Evolutionary conservation across 64 coral and sea anemone species (phyloP), one percentile per base, ranked within the genome.

Genomic region (Anthopleura sola): DNA sequence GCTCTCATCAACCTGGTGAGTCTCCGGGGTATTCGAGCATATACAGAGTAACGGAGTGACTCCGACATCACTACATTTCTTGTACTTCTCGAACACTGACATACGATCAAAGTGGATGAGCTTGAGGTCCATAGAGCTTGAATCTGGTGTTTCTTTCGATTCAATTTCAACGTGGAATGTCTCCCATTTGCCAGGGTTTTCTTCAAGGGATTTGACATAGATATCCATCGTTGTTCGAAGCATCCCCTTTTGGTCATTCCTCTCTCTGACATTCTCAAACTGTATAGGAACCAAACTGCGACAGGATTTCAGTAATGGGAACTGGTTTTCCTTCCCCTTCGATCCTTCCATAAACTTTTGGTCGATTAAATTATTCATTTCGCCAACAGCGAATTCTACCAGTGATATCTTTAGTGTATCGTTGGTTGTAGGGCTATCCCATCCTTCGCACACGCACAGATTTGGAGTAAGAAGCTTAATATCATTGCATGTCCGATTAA

Each of bases 191-290:
- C 90, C 88, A 3, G 80, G 68, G 13, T 84, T 85, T 16, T 79
- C 81, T n/a, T 88, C 15, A 26, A 88, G 85, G 1, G 93, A 85
- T 32, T 49, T 38, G 17, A 91, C 81, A 47, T 83, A 31, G n/a
- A 94, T 87, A 31, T 91, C 85, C 44, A 94, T 91, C 14, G 85
- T 33, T 29, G 93, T 94, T 21, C 90, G 83, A 1, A 94, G 85
- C n/a, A 85, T 24, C 0, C 88, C 89, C 20, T 91, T 85, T 75
- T 81, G 87, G 3, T 80, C 84, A 37, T 49, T 94, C 60, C 88
- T 87, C 66, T 94, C 93, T 11, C 93, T 88, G 2, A 94, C 89
- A 29, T 94, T 94, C 84, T 87, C 80, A 68, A 94, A 94, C 37
- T 78, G 56, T 37, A 84, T n/a, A 26, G 93, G 88, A 15, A 78